Evolutionary conservation across 2,113 vertebrate species (phyloP), one percentile per base, ranked within the genome.

Genomic region (Pomatostomus ruficeps): DNA sequence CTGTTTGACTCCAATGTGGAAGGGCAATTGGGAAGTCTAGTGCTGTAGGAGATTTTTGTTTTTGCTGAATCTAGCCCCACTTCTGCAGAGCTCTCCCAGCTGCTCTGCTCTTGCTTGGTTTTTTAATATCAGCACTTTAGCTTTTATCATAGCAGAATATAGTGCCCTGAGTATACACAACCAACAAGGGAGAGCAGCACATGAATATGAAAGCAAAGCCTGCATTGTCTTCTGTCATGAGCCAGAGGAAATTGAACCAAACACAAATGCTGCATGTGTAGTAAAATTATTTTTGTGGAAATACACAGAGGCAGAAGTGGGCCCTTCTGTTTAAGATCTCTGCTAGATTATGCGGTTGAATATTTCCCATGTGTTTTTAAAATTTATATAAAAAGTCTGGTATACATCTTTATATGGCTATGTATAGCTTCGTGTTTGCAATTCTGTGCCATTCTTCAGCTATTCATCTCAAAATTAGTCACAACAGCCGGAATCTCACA

Each of bases 391-490:
- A 89, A 88, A 79, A 87, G 46, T 96, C 67, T 35, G 77, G 57
- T 66, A 42, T 63, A 77, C 55, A 66, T 81, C 85, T 96, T 92
- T 57, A 84, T 58, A 15, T 58, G 61, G 33, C 52, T 72, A 5
- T 51, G 45, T 93, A 75, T 66, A 96, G 71, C 62, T 92, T 85
- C 20, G 19, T 88, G 72, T 91, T 93, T 97, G 54, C 91, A 95
- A 61, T 85, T 92, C 85, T 88, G 83, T 93, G 93, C 89, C 93
- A 79, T 95, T 90, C 78, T 94, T 91, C 94, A 96, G 75, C 88
- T 94, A 2, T 94, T 96, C 96, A 96, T 89, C 86, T 97, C 96
- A 95, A 81, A 73, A 75, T 62, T 38, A 89, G 35, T 90, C 91
- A 86, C 36, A 83, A 71, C 78, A 91, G 72, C 77, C 89, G 89